These are phyloP conservation scores for Tachina grossa DNA, from an alignment of 2,888 invertebrate species.

Conservation along the genomic window DNA sequence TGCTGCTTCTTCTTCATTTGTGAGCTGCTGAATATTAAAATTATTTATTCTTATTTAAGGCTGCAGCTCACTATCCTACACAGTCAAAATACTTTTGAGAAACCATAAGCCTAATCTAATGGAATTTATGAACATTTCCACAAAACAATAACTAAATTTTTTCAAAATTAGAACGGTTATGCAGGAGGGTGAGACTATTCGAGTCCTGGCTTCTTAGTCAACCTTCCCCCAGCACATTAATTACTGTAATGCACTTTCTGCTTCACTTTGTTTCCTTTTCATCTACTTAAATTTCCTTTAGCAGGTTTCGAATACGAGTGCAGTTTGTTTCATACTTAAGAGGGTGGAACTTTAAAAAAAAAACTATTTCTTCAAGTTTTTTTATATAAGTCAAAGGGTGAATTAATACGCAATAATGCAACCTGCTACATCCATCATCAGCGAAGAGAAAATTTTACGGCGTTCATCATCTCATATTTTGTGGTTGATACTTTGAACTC, in stretches of 20 bases:
- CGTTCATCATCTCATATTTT: neutral
- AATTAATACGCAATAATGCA: too few relatives aligned
- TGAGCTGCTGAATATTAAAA: too few relatives aligned
- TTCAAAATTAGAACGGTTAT: too few relatives aligned
- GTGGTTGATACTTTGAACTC: neutral
- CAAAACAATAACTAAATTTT: neutral
- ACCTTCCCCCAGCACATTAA: conserved; percentile 37
- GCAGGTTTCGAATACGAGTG: conserved; percentile 6
- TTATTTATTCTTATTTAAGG: too few relatives aligned
- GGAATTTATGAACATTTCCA: neutral
- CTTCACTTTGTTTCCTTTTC: conserved; percentile 40
- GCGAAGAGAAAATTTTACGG: neutral
- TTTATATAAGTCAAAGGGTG: too few relatives aligned
- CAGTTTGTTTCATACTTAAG: neutral
- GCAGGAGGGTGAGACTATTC: too few relatives aligned
- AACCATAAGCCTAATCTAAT: too few relatives aligned
- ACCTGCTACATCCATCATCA: too few relatives aligned
- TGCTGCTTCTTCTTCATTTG: too few relatives aligned
- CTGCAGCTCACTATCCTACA: too few relatives aligned
- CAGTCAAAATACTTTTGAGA: too few relatives aligned
- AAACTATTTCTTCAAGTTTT: neutral
- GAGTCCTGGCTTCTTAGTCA: neutral
- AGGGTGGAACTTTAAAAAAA: neutral
- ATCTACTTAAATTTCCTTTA: conserved; percentile 36
- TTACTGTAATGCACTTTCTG: conserved; percentile 41